Percentiles rank a stretch among this genome's conserved stretches.
Evolutionary conservation across 2,113 vertebrate genomes (phyloP).

Genomic region (Peromyscus polionotus): DNA sequence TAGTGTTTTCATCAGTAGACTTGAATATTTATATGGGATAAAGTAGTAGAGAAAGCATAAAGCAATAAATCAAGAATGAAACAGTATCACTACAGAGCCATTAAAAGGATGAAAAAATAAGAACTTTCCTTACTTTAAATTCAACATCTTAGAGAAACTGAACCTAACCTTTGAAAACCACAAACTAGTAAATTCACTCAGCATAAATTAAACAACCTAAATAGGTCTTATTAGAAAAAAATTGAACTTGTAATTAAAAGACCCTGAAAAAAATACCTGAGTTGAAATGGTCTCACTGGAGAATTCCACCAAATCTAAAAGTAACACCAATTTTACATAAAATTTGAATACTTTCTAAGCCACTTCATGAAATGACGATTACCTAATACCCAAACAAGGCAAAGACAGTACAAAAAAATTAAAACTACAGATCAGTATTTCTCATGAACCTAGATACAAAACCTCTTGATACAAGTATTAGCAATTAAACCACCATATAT

Average conservation of each 20-base stretch:
- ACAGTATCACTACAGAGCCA: neutral
- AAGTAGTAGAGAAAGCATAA: slow-evolving; percentile 33
- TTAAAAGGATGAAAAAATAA: slow-evolving; percentile 5
- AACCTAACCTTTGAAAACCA: slow-evolving; percentile 53
- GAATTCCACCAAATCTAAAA: slow-evolving; percentile 47
- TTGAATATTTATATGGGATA: slow-evolving; percentile 63
- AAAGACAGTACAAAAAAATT: slow-evolving; percentile 1
- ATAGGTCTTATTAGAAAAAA: slow-evolving; percentile 6
- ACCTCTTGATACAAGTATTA: slow-evolving; percentile 34
- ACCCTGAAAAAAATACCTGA: neutral
- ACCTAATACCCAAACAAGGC: slow-evolving; percentile 14
- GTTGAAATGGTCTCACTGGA: slow-evolving; percentile 46
- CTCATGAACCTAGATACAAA: slow-evolving; percentile 18
- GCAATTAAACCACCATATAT: slow-evolving; percentile 37
- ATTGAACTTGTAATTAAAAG: slow-evolving; percentile 40
- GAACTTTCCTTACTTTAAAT: slow-evolving; percentile 38
- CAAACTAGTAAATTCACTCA: slow-evolving; percentile 37
- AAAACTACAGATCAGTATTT: slow-evolving; percentile 16
- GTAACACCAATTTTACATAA: slow-evolving; percentile 28
- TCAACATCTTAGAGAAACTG: slow-evolving; percentile 33
- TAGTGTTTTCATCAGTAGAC: neutral
- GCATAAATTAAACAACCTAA: slow-evolving; percentile 20
- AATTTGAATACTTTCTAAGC: neutral
- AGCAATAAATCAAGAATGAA: slow-evolving; percentile 46
- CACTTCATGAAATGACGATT: slow-evolving; percentile 44